Evolutionary conservation across 1,140 invertebrate species (phyloP).

Genomic region (Drosophila subpulchrella): DNA sequence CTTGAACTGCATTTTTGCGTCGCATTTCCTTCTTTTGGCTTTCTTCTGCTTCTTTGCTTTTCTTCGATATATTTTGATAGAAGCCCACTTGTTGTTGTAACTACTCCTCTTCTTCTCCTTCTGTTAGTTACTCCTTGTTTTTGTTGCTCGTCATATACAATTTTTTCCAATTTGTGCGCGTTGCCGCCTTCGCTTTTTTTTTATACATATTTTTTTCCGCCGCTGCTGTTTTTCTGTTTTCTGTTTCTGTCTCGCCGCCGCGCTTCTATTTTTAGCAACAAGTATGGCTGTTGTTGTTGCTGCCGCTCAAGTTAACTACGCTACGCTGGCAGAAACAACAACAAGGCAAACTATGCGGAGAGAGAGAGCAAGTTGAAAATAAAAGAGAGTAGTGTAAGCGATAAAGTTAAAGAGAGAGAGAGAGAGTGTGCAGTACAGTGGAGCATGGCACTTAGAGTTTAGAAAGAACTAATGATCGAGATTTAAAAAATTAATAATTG

Average conservation of each 20-base stretch:
- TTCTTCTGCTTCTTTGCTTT: slow-evolving; percentile 19
- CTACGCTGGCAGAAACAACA: slow-evolving; percentile 72
- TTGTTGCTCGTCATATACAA: slow-evolving; percentile 56
- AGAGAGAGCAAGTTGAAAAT: slow-evolving; percentile 18
- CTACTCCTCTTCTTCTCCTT: slow-evolving; percentile 29
- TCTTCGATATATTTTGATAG: slow-evolving; percentile 48
- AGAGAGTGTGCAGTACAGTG: slow-evolving; percentile 15
- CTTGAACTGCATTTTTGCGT: slow-evolving; percentile 60
- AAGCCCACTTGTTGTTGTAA: slow-evolving; percentile 15
- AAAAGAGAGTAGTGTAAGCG: slow-evolving; percentile 23
- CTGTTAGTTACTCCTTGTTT: slow-evolving; percentile 29
- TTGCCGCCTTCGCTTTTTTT: slow-evolving; percentile 47
- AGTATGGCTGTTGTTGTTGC: slow-evolving; percentile 54
- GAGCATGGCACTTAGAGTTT: neutral
- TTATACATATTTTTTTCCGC: slow-evolving; percentile 19
- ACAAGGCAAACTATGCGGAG: slow-evolving; percentile 64
- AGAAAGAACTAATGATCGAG: neutral
- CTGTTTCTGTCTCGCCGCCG: slow-evolving; percentile 70
- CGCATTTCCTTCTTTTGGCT: slow-evolving; percentile 54
- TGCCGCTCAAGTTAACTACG: slow-evolving; percentile 72
- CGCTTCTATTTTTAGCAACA: slow-evolving; percentile 77
- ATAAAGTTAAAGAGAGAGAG: slow-evolving; percentile 23
- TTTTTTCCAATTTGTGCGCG: slow-evolving; percentile 56
- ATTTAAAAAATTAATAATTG: too few relatives aligned
- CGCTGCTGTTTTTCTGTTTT: slow-evolving; percentile 63